Evolutionary conservation across 92 coral and sea anemone genomes (phyloP), one percentile per base, ranked within the genome.

Genomic region (Porites divaricata): DNA sequence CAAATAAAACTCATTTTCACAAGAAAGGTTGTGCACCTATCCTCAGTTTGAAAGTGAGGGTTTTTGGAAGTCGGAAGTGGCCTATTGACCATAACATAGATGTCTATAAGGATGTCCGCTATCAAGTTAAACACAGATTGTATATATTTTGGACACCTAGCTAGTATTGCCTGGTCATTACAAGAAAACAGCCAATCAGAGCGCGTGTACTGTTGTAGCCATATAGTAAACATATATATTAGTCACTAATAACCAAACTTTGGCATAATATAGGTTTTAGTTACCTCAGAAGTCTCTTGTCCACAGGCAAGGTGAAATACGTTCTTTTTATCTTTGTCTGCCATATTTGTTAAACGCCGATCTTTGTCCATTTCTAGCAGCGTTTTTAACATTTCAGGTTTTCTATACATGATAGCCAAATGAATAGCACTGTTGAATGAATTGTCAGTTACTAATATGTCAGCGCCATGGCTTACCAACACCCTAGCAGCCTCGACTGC

Each of bases 291-390:
- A 56, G 88, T 52, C 77, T 91, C 92, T 50, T 48, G 35, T 10
- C 88, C 92, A 12, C 95, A 95, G 15, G 98, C 98, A 74, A 86
- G 69, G 70, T 94, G 98, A 15, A 92, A 25, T 1, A 92, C 92
- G 16, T 71, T 92, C 78, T 67, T 86, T 26, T 92, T 53, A n/a
- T 83, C 82, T 48, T 28, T 65, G 75, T 94, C 95, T 11, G 6
- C 74, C 12, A 67, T 88, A 13, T 74, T 50, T 2, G 67, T 45
- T 69, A 92, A 58, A 70, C 66, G 61, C 45, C 85, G 84, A 63
- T 94, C 92, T 19, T 74, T 92, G 77, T 89, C 95, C 75, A 81
- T 89, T 58, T 89, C 85, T 45, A 94, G 89, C 81, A 94, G 50
- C 77, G 84, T 28, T 62, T 83, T 77, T 1, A 92, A 88, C 13